These are phyloP conservation scores for Panthera leo DNA, from an alignment of 2,113 vertebrate genomes.

Conservation along the genomic window DNA sequence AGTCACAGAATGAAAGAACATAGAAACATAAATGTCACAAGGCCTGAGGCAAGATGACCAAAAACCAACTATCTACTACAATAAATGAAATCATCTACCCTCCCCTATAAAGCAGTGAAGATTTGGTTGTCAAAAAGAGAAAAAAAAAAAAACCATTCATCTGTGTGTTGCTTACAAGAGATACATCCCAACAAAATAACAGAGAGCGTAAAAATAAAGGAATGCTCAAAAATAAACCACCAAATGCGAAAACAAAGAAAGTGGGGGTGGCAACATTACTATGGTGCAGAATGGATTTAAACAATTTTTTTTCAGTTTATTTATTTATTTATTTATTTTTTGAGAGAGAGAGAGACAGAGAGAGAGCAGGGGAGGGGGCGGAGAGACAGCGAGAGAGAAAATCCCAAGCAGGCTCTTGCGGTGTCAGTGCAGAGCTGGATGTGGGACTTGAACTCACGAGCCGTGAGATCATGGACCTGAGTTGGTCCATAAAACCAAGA, in stretches of 20 bases:
- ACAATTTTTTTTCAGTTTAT: too few relatives aligned
- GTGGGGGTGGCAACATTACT: constrained; percentile 32
- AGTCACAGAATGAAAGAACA: neutral
- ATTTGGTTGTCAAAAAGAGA: neutral
- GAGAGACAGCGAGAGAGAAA: too few relatives aligned
- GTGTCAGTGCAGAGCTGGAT: too few relatives aligned
- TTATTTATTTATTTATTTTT: too few relatives aligned
- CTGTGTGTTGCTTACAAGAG: constrained; percentile 20
- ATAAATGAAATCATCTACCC: neutral
- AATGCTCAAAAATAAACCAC: constrained; percentile 53
- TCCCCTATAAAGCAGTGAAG: neutral
- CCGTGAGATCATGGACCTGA: too few relatives aligned
- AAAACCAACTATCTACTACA: neutral
- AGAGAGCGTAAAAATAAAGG: constrained; percentile 62
- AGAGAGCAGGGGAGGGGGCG: too few relatives aligned
- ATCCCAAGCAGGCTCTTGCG: too few relatives aligned
- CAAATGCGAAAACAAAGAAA: constrained; percentile 45
- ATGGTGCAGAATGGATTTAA: neutral
- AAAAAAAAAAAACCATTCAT: neutral
- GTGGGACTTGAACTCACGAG: too few relatives aligned
- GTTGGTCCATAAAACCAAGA: too few relatives aligned
- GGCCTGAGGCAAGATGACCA: neutral
- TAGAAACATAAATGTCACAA: neutral
- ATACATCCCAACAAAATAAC: constrained; percentile 43
- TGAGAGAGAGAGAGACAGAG: too few relatives aligned